These are phyloP conservation scores for Tapirus terrestris DNA, from an alignment of 2,113 vertebrate genomes.

Conservation along the genomic window DNA sequence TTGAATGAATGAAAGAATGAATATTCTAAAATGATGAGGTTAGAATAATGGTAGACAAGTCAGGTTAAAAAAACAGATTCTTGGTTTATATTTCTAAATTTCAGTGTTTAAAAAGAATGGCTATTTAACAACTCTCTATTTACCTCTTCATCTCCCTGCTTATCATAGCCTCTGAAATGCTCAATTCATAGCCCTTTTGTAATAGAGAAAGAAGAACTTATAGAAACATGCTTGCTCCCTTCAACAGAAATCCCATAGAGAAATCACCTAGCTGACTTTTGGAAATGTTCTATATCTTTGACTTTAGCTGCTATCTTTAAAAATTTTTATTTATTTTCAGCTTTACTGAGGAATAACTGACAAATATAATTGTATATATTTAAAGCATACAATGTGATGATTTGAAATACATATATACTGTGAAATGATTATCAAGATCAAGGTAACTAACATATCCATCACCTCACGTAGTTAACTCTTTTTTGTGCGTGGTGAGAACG, in stretches of 20 bases:
- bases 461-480: neutral
- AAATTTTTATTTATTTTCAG: neutral
- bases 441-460: neutral
- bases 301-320: neutral
- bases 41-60: neutral
- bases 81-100: neutral
- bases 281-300: neutral
- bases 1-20: neutral
- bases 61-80: conserved; percentile 19
- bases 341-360: neutral
- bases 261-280: neutral
- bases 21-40: neutral
- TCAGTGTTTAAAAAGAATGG: neutral
- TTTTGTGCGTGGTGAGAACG: neutral
- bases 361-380: neutral
- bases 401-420: neutral
- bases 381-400: neutral
- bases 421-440: neutral
- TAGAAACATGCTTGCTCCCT: neutral
- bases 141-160: neutral
- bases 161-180: neutral
- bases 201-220: neutral
- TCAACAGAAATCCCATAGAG: neutral
- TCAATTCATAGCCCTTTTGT: neutral
- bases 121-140: neutral